Base-by-base conservation (phyloP, 2,888 invertebrate genomes). In the Sinelater perroti region DNA sequence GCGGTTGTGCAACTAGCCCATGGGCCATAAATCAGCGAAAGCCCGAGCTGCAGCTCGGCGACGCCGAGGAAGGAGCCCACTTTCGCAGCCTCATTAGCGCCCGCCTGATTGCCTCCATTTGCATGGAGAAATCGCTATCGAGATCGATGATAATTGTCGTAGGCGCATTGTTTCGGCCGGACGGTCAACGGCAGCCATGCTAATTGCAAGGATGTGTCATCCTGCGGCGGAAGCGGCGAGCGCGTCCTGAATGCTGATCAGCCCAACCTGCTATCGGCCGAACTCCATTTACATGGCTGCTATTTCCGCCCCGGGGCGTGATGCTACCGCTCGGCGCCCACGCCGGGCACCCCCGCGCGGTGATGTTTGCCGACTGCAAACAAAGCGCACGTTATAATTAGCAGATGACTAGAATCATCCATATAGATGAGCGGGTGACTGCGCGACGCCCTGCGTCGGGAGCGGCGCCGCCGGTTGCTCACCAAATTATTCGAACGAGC, bases 291-390 rank as follows among this genome's bases (percentile, higher is more conserved):
- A 56, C 54, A 63, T 65, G 61, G 60, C 57, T 60, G 44, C 47
- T 47, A 64, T 66, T 65, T 67, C 67, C 67, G 61, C 56, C 56
- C 44, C 38, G 26, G 56, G 50, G 54, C 64, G 57, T 65, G 60
- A 47, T 44, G 47, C 46, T 52, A 46, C 46, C 40, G 28, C 35
- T 28, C 28, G 20, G 36, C 51, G 40, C 47, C 49, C 49, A 56
- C 56, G 7, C 56, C 35, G 42, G 53, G 33, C 56, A 60, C 60
- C 56, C 56, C 46, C 56, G 47, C 56, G 53, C 40, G 51, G 51
- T 40, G 47, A 60, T 38, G 47, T 60, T 56, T 24, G 38, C 35
- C 17, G 51, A 38, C 36, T 38, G 42, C 57, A 57, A 57, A 52
- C 51, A 52, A 52, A 50, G 50, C 35, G 8, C 35, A 38, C 24